Evolutionary conservation across 2,888 invertebrate species (phyloP).

Genomic region (Calliopum simillimum): DNA sequence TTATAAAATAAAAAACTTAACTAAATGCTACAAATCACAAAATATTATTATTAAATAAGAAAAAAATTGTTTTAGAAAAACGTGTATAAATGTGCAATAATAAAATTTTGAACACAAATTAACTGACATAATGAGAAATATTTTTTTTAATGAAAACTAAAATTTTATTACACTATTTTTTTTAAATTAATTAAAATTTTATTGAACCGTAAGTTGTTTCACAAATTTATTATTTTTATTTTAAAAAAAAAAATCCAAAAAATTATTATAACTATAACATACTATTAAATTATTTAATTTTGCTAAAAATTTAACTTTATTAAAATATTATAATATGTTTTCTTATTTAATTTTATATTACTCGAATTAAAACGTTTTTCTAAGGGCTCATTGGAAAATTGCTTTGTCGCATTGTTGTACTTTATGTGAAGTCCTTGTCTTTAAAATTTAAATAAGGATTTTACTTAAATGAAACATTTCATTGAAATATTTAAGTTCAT

Average conservation of each 20-base stretch:
- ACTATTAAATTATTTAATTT: too few species aligned
- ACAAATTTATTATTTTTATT: too few species aligned
- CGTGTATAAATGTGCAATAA: slow-evolving; percentile 48
- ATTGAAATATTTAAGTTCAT: too few species aligned
- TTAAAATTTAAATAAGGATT: not conserved
- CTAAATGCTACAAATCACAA: slow-evolving; percentile 31
- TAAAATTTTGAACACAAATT: slow-evolving; percentile 2
- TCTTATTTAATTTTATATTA: slow-evolving; percentile 3
- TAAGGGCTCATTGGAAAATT: slow-evolving; percentile 48
- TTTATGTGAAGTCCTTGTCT: slow-evolving; percentile 9
- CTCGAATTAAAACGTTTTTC: slow-evolving; percentile 43
- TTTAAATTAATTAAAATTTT: slow-evolving; percentile 5
- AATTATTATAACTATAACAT: too few species aligned
- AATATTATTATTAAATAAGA: slow-evolving; percentile 1
- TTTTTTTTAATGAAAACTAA: not conserved
- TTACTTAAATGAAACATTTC: not conserved
- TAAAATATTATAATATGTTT: not conserved
- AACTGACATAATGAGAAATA: not conserved
- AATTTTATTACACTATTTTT: not conserved
- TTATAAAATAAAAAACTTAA: slow-evolving; percentile 16
- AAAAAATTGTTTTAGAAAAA: slow-evolving; percentile 15
- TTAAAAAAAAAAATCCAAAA: too few species aligned
- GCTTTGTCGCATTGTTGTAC: slow-evolving; percentile 37
- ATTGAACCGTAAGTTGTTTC: not conserved
- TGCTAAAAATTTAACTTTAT: not conserved